These are phyloP conservation scores for Ardeotis arabs DNA, from an alignment of 2,113 vertebrate species.

Conservation along the genomic window DNA sequence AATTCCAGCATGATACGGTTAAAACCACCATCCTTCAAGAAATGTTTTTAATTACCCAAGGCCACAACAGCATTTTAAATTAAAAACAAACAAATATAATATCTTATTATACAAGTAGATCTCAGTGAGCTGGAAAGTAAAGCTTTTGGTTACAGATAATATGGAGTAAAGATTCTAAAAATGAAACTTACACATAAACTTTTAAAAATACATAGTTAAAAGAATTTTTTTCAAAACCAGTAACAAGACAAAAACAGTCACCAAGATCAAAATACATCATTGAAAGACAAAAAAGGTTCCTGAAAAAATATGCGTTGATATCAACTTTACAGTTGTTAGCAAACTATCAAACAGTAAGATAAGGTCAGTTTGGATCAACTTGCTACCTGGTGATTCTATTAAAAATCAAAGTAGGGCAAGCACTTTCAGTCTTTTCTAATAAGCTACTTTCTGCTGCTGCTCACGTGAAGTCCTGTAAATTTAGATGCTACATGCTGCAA, in stretches of 20 bases:
- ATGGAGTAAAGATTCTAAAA: background rate
- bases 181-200: background rate
- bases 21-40: background rate
- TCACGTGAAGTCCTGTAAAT: background rate
- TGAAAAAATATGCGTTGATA: background rate
- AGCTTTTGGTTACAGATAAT: background rate
- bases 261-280: background rate
- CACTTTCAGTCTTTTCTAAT: background rate
- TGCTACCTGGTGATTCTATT: background rate
- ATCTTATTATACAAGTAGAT: background rate
- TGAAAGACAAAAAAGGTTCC: background rate
- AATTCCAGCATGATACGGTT: background rate
- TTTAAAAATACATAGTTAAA: background rate
- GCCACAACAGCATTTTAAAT: background rate
- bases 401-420: background rate
- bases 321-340: background rate
- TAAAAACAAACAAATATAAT: background rate
- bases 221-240: background rate
- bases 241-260: background rate
- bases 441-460: background rate
- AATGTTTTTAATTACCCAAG: background rate
- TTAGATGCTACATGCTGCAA: background rate
- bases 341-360: background rate
- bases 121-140: background rate
- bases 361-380: background rate